phyloP scores from a whole-genome alignment of 2,888 invertebrate species.

The Dryadula phaetusa region DNA sequence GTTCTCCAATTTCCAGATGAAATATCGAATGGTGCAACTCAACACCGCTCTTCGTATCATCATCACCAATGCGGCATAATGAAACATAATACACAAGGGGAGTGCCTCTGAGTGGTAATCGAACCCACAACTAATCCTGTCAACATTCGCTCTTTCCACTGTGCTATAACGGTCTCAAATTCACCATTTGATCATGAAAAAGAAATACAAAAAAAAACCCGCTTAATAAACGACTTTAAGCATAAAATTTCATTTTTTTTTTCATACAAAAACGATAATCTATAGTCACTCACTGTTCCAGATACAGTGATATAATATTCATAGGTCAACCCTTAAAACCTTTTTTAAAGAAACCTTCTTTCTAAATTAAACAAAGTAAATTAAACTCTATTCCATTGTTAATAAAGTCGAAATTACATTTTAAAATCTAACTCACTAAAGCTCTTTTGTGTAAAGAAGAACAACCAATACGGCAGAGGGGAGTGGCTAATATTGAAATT shows the following conservation, averaged over 20 bases:
- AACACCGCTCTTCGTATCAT: too few species aligned
- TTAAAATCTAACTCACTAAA: slow-evolving; percentile 34
- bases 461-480: slow-evolving; percentile 76
- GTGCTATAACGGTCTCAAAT: too few species aligned
- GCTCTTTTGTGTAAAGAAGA: slow-evolving; percentile 50
- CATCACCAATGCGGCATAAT: too few species aligned
- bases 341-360: slow-evolving; percentile 39
- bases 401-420: slow-evolving; percentile 37
- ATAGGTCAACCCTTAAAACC: slow-evolving; percentile 49
- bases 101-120: too few species aligned
- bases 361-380: slow-evolving; percentile 26
- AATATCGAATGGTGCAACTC: too few species aligned
- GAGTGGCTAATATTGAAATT: slow-evolving; percentile 79
- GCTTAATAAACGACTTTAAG: slow-evolving; percentile 1
- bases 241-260: too few species aligned
- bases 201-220: neutral
- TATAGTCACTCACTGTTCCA: slow-evolving; percentile 48
- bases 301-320: slow-evolving; percentile 61
- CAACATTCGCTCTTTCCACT: too few species aligned
- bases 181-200: too few species aligned
- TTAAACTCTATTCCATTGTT: rapidly evolving
- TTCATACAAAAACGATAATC: slow-evolving; percentile 46
- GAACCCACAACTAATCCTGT: too few species aligned
- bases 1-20: too few species aligned
- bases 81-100: too few species aligned